Evolutionary conservation across 2,797 vertebrate species (phyloP).

Genomic region (Helostoma temminkii): DNA sequence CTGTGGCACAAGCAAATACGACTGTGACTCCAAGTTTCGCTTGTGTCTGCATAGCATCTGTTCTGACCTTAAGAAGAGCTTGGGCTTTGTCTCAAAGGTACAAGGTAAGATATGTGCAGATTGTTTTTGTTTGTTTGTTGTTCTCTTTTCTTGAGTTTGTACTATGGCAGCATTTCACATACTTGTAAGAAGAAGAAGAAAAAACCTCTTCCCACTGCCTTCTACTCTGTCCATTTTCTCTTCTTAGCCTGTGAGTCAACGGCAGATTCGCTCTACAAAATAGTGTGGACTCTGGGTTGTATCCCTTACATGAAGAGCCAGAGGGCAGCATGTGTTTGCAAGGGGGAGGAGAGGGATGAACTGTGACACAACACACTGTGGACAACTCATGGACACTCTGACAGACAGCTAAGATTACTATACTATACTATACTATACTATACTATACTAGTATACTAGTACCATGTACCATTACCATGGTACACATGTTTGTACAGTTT

Average conservation of each 20-base stretch:
- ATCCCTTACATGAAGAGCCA: slow-evolving; percentile 98
- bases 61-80: slow-evolving; percentile 93
- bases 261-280: slow-evolving; percentile 92
- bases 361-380: slow-evolving; percentile 80
- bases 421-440: too few species aligned
- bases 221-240: slow-evolving; percentile 1
- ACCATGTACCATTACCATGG: slow-evolving; percentile 50
- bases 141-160: background rate
- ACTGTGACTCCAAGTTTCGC: slow-evolving; percentile 93
- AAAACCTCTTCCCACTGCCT: background rate
- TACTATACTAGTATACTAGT: too few species aligned
- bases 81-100: slow-evolving; percentile 93
- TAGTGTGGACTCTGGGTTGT: slow-evolving; percentile 96
- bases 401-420: too few species aligned
- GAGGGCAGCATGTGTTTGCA: slow-evolving; percentile 92
- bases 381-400: slow-evolving; percentile 7
- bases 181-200: background rate
- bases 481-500: slow-evolving; percentile 24
- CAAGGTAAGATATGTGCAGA: slow-evolving; percentile 86
- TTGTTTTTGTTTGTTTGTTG: too few species aligned
- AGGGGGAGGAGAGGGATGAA: slow-evolving; percentile 92
- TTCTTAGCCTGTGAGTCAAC: slow-evolving; percentile 91
- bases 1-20: slow-evolving; percentile 93
- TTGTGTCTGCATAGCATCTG: slow-evolving; percentile 94
- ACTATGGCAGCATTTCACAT: too few species aligned